Conservation (phyloP, 2,888 invertebrate genomes). For the Glyphotaelius pellucidus region DNA sequence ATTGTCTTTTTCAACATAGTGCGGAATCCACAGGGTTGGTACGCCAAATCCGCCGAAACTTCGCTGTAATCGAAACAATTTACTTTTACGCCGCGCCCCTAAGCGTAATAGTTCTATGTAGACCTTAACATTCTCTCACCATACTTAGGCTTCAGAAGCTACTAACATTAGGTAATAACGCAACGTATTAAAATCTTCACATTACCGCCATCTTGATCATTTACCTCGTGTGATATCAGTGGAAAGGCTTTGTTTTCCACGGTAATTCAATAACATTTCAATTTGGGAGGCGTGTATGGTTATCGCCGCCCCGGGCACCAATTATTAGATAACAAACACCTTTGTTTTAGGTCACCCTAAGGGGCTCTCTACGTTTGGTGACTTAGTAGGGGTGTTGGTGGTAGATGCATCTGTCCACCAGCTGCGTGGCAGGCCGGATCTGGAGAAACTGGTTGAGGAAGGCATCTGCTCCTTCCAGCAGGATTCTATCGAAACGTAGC, state of each 20-base stretch:
- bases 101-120: background rate
- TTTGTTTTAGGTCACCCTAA: too few species aligned
- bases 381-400: too few species aligned
- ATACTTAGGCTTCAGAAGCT: background rate
- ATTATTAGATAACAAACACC: too few species aligned
- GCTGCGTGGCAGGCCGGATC: too few species aligned
- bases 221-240: background rate
- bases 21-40: background rate
- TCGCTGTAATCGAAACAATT: background rate
- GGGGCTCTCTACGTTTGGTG: too few species aligned
- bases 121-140: background rate
- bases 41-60: background rate
- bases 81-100: background rate
- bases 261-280: background rate
- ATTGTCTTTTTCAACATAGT: background rate
- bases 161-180: background rate
- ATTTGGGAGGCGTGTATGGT: too few species aligned
- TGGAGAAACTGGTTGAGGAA: too few species aligned
- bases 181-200: background rate
- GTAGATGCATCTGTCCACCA: too few species aligned
- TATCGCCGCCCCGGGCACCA: too few species aligned
- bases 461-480: too few species aligned
- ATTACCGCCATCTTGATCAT: background rate
- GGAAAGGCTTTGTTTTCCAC: background rate
- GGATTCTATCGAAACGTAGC: too few species aligned